Evolutionary conservation across 2,113 vertebrate species (phyloP).

Genomic region (Vulpes lagopus): DNA sequence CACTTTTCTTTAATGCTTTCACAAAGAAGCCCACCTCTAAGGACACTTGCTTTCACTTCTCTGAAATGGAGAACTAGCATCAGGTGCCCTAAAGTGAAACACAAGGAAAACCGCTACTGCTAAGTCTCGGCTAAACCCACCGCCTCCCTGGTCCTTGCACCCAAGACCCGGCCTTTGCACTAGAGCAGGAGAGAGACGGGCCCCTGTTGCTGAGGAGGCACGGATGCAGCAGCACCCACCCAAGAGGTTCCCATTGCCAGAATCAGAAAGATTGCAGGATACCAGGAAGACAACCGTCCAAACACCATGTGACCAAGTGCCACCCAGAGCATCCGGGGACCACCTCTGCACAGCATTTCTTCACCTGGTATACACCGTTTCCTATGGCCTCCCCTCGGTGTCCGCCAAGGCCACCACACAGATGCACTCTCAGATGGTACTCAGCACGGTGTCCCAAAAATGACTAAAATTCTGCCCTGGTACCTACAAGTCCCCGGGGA

Average conservation of each 20-base stretch:
- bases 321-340: not conserved
- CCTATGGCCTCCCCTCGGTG: accelerated
- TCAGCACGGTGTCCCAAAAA: accelerated
- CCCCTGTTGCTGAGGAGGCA: accelerated
- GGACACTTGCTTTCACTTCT: not conserved
- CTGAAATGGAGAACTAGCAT: not conserved
- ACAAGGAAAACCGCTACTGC: accelerated
- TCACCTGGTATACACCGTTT: not conserved
- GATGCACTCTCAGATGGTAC: not conserved
- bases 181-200: not conserved
- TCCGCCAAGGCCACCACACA: not conserved
- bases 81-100: not conserved
- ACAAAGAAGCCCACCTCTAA: not conserved
- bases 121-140: too few relatives aligned
- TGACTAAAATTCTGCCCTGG: not conserved
- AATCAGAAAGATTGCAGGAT: not conserved
- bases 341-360: accelerated
- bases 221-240: too few relatives aligned
- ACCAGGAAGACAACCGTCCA: accelerated
- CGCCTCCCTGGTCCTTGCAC: accelerated
- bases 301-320: accelerated
- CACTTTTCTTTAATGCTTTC: not conserved
- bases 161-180: not conserved
- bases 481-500: not conserved
- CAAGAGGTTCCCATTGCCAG: accelerated